Conservation (phyloP, 2,888 invertebrate genomes). For the Tetragonula carbonaria region DNA sequence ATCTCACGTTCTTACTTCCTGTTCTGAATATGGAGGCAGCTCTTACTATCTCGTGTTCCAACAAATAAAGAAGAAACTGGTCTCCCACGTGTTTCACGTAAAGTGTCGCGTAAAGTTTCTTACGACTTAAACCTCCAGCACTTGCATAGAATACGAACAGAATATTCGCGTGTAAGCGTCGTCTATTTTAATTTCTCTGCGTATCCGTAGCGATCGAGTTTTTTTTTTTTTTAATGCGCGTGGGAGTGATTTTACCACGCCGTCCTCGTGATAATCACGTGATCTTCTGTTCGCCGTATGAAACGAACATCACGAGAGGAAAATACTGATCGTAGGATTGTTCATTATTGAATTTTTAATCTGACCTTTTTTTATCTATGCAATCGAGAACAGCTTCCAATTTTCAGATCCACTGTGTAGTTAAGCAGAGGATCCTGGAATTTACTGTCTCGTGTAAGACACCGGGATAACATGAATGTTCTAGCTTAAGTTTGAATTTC, state of each 20-base stretch:
- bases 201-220: neutral
- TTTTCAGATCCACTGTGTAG: no score
- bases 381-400: neutral
- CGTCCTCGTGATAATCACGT: conserved; percentile 21
- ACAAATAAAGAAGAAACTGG: neutral
- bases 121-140: conserved; percentile 33
- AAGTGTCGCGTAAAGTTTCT: neutral
- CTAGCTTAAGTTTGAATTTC: conserved; percentile 14
- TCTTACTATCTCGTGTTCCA: conserved; percentile 11
- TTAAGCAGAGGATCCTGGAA: neutral
- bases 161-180: conserved; percentile 4
- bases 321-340: neutral
- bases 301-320: no score
- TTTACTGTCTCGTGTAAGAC: conserved; percentile 18
- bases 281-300: neutral
- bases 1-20: conserved; percentile 43
- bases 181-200: conserved; percentile 12
- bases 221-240: conserved; percentile 1
- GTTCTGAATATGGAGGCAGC: conserved; percentile 17
- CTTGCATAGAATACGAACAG: conserved; percentile 14
- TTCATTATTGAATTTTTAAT: neutral
- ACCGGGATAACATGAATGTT: neutral
- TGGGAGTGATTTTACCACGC: neutral
- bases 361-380: neutral
- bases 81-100: neutral